Percentiles rank a stretch among this genome's conserved stretches.
phyloP scores from a whole-genome alignment of 2,113 vertebrate genomes.

The Psammodynastes pulverulentus region DNA sequence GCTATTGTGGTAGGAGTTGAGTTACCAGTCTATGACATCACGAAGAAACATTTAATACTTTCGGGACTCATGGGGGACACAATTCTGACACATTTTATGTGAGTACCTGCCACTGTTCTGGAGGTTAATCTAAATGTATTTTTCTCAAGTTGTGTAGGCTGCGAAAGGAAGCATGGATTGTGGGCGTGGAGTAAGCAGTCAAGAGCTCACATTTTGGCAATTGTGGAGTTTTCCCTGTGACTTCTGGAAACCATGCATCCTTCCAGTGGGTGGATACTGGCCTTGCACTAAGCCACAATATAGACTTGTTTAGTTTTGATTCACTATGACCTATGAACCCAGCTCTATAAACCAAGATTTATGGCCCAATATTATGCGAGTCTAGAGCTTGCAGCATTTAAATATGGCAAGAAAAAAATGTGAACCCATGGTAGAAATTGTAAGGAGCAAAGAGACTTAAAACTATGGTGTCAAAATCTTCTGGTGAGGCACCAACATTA shows the following conservation, averaged over 20 bases:
- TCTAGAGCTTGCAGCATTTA: background rate
- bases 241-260: background rate
- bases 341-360: background rate
- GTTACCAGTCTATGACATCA: conserved; percentile 90
- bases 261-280: background rate
- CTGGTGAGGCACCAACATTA: too few species aligned
- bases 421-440: background rate
- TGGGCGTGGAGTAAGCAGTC: background rate
- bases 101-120: conserved; percentile 57
- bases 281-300: background rate
- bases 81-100: conserved; percentile 89
- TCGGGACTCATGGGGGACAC: conserved; percentile 91
- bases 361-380: background rate
- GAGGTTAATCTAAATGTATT: background rate
- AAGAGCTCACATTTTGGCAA: background rate
- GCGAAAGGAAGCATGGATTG: background rate
- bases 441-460: background rate
- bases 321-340: background rate
- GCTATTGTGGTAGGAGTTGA: conserved; percentile 93
- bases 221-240: background rate
- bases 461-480: background rate
- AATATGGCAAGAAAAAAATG: background rate
- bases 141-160: background rate
- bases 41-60: conserved; percentile 91
- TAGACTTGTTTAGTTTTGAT: background rate